phyloP scores from a whole-genome alignment of 2,113 vertebrate genomes.

The Poecile atricapillus region DNA sequence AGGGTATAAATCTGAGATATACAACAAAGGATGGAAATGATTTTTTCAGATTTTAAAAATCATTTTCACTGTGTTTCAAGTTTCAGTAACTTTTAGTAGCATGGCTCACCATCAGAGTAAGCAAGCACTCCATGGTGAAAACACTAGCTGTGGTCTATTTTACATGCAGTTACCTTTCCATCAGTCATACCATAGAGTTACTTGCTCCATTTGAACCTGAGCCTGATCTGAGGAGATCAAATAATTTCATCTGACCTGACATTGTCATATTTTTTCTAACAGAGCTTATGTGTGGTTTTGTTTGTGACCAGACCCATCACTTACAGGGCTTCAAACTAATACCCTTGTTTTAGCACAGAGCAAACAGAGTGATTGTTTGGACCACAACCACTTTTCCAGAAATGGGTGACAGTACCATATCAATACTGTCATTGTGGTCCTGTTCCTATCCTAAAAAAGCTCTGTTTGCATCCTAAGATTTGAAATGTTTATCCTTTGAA shows the following conservation, averaged over 20 bases:
- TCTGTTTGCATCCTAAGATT: not conserved
- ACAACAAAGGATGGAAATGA: not conserved
- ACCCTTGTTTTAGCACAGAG: slow-evolving; percentile 17
- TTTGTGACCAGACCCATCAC: not conserved
- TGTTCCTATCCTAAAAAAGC: not conserved
- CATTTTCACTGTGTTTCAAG: not conserved
- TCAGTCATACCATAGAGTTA: not conserved
- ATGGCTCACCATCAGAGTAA: not conserved
- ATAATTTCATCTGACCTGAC: not conserved
- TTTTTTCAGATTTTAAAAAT: not conserved
- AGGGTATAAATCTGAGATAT: not conserved
- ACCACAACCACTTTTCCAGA: not conserved
- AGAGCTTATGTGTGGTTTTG: slow-evolving; percentile 21
- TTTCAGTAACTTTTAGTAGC: not conserved
- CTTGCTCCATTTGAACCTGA: not conserved
- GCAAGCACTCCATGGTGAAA: not conserved
- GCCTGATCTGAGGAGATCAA: not conserved
- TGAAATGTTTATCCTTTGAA: slow-evolving; percentile 25
- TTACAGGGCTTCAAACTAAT: not conserved
- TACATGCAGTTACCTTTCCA: not conserved
- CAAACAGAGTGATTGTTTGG: not conserved
- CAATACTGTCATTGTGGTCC: not conserved
- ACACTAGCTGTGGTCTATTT: not conserved
- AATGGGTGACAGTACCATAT: not conserved
- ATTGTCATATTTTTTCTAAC: not conserved